Conservation (phyloP, 2,888 invertebrate genomes). For the Clostera curtula region DNA sequence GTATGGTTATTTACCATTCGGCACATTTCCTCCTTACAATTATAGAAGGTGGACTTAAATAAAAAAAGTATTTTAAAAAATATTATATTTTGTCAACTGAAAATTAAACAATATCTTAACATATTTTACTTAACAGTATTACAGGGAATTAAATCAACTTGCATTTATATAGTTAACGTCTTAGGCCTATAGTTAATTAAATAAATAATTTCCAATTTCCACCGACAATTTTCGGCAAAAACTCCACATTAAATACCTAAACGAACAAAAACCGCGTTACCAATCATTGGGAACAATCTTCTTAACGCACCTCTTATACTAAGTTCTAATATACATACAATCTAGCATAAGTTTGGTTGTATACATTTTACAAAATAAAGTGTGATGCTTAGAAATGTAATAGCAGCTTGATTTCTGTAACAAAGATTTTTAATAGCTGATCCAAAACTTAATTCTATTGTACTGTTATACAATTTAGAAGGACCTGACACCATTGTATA, state of each 20-base stretch:
- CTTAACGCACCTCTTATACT: conserved; percentile 64
- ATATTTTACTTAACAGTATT: conserved; percentile 58
- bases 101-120: conserved; percentile 68
- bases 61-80: conserved; percentile 44
- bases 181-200: conserved; percentile 48
- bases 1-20: no score
- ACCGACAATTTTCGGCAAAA: conserved; percentile 17
- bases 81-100: conserved; percentile 73
- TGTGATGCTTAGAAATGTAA: conserved; percentile 23
- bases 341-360: conserved; percentile 34
- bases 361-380: conserved; percentile 13
- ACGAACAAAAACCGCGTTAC: conserved; percentile 36
- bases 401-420: no score
- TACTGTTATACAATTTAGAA: no score
- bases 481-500: no score
- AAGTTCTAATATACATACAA: conserved; percentile 63
- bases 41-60: conserved; percentile 4
- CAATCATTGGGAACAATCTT: conserved; percentile 35
- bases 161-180: conserved; percentile 43
- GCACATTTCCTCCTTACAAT: no score
- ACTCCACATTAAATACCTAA: conserved; percentile 27
- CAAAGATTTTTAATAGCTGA: no score
- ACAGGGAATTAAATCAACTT: conserved; percentile 56
- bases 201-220: conserved; percentile 35
- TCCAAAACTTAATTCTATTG: no score